Percentiles rank a stretch among this genome's conserved stretches.
Evolutionary conservation across 1,140 invertebrate genomes (phyloP).

Genomic region (Octopus sinensis): DNA sequence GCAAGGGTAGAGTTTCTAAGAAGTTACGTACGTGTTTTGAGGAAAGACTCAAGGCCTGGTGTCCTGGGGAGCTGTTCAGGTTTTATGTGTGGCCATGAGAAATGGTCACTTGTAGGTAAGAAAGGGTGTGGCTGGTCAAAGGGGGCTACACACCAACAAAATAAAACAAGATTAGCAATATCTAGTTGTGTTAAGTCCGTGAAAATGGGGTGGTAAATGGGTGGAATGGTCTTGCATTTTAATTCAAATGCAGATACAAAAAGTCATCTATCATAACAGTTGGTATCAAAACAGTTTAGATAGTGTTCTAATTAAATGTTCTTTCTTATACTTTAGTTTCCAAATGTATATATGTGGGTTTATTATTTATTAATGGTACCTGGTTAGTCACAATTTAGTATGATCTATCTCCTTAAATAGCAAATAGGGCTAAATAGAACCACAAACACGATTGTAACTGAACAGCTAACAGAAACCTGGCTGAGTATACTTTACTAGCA

Average conservation of each 20-base stretch:
- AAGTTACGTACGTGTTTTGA: slow-evolving; percentile 11
- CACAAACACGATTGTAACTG: too few relatives aligned
- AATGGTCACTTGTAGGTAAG: slow-evolving; percentile 10
- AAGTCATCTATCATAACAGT: neutral
- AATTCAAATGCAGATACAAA: neutral
- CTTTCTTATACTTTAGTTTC: neutral
- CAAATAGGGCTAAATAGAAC: too few relatives aligned
- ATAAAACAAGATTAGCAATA: slow-evolving; percentile 8
- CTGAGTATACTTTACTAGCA: too few relatives aligned
- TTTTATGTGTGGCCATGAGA: slow-evolving; percentile 12
- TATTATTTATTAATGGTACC: too few relatives aligned
- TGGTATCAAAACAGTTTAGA: neutral
- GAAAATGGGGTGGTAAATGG: neutral
- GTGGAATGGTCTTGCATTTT: neutral
- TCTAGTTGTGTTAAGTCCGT: neutral
- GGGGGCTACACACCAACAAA: slow-evolving; percentile 12
- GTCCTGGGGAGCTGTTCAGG: slow-evolving; percentile 12
- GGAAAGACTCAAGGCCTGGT: slow-evolving; percentile 1
- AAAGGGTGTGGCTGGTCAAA: slow-evolving; percentile 17
- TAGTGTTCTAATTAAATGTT: neutral
- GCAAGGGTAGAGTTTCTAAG: neutral
- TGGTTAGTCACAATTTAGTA: too few relatives aligned
- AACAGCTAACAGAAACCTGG: too few relatives aligned
- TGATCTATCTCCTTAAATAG: too few relatives aligned
- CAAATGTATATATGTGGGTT: neutral